Base-by-base conservation (phyloP, 2,888 invertebrate species). In the Synergus itoensis region DNA sequence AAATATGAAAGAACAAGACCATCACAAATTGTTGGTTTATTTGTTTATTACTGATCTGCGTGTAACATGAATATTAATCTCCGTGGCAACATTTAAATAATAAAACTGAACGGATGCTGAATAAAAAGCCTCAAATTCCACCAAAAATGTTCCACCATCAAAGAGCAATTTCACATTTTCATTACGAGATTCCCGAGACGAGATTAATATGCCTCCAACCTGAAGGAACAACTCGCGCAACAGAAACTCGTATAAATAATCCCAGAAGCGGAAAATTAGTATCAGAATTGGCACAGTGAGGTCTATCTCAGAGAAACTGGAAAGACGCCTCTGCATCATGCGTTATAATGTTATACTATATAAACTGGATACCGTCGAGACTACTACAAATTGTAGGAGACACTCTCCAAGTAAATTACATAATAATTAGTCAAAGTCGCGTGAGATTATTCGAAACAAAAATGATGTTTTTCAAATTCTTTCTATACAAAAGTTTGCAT, bases 251-350 rank as follows among this genome's bases (percentile, higher is more conserved):
- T 73, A 73, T 73, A 73, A 73, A 80, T 80, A 82, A 83, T 69
- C 73, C 81, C 77, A 82, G 83, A 84, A 79, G 85, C 84, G 83
- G 84, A 86, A 87, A 87, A 87, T 86, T 86, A 87, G 84, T 81
- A 79, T 79, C 80, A 78, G 79, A 81, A 82, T 85, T 85, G 83
- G 83, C 84, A 83, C 78, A 79, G 79, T 78, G 80, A 77, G 67
- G 77, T 79, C 48, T 78, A 73, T 81, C 83, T 80, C 84, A 79
- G 83, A 78, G 81, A 62, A 18, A 77, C 80, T 84, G 84, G 80
- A 82, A 62, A 77, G 69, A 76, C 69, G 81, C 77, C 78, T 36
- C 78, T 36, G 73, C n/a, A 73, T 73, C 36, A 36, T 28, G 48
- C n/a, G 48, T 73, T 53, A 73, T 21, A 36, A 73, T 36, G 36